Base-by-base conservation (phyloP, 2,888 invertebrate genomes). In the Phaedon cochleariae region DNA sequence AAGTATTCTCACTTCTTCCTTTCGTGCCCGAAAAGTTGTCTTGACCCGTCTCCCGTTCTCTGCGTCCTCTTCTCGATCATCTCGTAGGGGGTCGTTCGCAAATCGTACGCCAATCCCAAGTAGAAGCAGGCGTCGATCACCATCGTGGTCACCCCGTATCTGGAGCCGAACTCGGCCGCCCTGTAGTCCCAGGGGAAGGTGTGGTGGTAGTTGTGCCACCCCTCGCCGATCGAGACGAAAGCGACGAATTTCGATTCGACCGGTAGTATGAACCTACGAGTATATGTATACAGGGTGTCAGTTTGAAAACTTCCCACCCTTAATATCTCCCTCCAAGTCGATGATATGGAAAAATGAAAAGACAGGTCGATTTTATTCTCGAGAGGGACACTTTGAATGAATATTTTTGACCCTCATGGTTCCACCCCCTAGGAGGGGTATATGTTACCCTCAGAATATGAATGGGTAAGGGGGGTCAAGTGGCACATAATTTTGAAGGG, bases 201-300 rank as follows among this genome's bases (percentile, higher is more conserved):
- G 79, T 92, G 92, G 77, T 92, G 92, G 80, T 91, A 92, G 80
- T 92, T 92, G 81, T 92, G 92, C 89, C 90, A 92, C 1, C 92
- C 92, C 78, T 90, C 89, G 0, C 89, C 89, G 0, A 86, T 78
- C 0, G 89, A 87, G 58, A 88, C 83, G 0, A 88, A 83, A 0
- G 89, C 85, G 0, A 91, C 90, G 55, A 87, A 84, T n/a, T 84
- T 81, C 73, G 89, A 90, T 77, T 91, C 90, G 0, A 87, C 85
- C 1, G 91, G 89, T 67, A 87, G 84, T 75, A 91, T 85, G 77
- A 85, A 82, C 76, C 89, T 87, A 82, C 48, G 84, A 68, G 64
- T 62, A 51, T 17, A 49, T n/a, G n/a, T n/a, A n/a, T n/a, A n/a
- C n/a, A n/a, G n/a, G n/a, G n/a, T n/a, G n/a, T n/a, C n/a, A n/a